A percentile compares a stretch with the other conserved stretches of the same genome.
Conservation (phyloP, 2,113 vertebrate genomes). For the Deroptyus accipitrinus region DNA sequence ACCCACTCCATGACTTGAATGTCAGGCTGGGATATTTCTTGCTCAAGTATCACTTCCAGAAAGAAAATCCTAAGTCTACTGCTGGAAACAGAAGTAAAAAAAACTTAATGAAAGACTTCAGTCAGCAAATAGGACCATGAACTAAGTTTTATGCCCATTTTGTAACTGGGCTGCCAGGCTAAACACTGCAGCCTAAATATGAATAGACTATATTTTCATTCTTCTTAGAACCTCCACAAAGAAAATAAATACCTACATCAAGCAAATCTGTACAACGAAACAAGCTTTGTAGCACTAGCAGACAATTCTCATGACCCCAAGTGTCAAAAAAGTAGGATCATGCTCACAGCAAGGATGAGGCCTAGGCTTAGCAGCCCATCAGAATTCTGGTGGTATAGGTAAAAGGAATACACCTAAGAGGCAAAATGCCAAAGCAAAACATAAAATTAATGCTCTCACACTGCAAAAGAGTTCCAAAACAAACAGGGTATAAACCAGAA, state of each 20-base stretch:
- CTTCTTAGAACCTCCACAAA: not conserved
- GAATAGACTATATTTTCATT: not conserved
- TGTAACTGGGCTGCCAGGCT: not conserved
- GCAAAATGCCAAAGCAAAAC: not conserved
- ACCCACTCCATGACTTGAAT: not conserved
- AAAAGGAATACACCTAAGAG: not conserved
- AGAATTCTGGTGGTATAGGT: not conserved
- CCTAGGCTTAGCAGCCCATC: not conserved
- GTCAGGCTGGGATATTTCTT: not conserved
- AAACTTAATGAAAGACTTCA: not conserved
- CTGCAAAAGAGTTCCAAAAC: not conserved
- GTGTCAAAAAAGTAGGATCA: not conserved
- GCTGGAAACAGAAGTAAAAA: not conserved
- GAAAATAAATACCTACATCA: not conserved
- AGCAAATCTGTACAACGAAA: not conserved
- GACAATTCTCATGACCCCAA: not conserved
- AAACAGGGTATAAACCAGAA: not conserved
- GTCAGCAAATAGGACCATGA: not conserved
- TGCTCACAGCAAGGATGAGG: fast-evolving
- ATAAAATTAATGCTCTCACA: not conserved
- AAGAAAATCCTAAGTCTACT: not conserved
- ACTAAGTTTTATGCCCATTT: not conserved
- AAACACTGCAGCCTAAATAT: not conserved
- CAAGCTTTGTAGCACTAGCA: not conserved
- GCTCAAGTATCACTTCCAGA: not conserved